Base-by-base conservation (phyloP, 2,888 invertebrate species). In the Perithous albicinctus region DNA sequence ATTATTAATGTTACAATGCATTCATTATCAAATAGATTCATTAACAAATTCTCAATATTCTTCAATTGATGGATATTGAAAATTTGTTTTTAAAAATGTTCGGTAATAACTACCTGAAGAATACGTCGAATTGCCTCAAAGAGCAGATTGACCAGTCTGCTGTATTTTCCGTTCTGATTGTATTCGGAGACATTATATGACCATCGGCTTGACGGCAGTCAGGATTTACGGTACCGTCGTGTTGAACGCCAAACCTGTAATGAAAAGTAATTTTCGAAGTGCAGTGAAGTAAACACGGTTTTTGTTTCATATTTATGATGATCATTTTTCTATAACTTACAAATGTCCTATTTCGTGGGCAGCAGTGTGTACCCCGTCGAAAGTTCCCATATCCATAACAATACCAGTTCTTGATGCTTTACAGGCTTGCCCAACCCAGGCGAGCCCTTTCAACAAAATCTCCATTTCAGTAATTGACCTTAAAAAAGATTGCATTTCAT, bases 331-430 rank as follows among this genome's bases (percentile, higher is more conserved):
- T 6, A 29, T 5, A 7, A 79, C 73, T 35, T 51, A 82, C 82
- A 66, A 51, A 26, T 82, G 82, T 15, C 67, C 82, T 2, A 82
- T 32, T 73, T 82, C 82, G 29, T 82, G 82, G 18, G 67, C 51
- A 12, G 82, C 73, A 7, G 67, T 70, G 18, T 41, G 26, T 15
- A 79, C 46, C 15, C 72, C 82, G 8, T 77, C 63, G 29, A 38
- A 82, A 41, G 26, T 76, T 29, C 46, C 79, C 0, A 1, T 4
- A 35, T 82, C 82, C 0, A 18, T n/a, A 15, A 82, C 2, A 1
- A 51, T 43, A 20, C 7, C 43, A 2, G 35, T 1, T 0, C 29
- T 10, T 0, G 4, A 4, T 5, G n/a, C 7, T 3, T 1, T 0
- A 32, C 82, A 82, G 4, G 72, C 67, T 29, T 7, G 48, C 15